Evolutionary conservation across 2,888 invertebrate genomes (phyloP).

Genomic region (Lithophane ornitopus): DNA sequence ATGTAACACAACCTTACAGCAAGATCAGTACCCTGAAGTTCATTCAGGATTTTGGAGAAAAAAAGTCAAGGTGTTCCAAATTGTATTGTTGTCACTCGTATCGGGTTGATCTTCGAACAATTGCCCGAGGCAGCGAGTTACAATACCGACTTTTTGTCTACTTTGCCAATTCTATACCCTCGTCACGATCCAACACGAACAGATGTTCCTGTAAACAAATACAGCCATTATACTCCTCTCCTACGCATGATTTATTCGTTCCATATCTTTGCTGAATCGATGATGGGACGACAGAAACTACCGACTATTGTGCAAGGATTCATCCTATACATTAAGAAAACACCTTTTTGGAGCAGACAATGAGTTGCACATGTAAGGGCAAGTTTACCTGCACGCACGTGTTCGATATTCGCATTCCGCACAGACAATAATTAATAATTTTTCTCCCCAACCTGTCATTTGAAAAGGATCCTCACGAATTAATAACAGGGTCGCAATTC

Average conservation of each 20-base stretch:
- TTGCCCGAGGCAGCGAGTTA: slow-evolving; percentile 78
- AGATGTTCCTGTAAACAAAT: slow-evolving; percentile 89
- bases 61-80: slow-evolving; percentile 86
- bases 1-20: slow-evolving; percentile 52
- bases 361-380: slow-evolving; percentile 85
- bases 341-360: slow-evolving; percentile 84
- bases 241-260: slow-evolving; percentile 88
- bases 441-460: slow-evolving; percentile 68
- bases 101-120: slow-evolving; percentile 89
- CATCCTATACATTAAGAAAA: slow-evolving; percentile 83
- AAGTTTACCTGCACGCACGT: slow-evolving; percentile 89
- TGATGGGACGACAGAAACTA: slow-evolving; percentile 81
- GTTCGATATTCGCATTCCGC: slow-evolving; percentile 85
- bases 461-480: slow-evolving; percentile 73
- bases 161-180: slow-evolving; percentile 82
- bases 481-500: slow-evolving; percentile 74
- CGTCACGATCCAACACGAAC: slow-evolving; percentile 75
- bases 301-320: slow-evolving; percentile 87
- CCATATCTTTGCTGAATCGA: slow-evolving; percentile 80
- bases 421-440: slow-evolving; percentile 76
- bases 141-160: slow-evolving; percentile 82
- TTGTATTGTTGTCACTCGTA: slow-evolving; percentile 81
- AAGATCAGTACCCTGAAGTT: slow-evolving; percentile 69
- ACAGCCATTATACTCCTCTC: slow-evolving; percentile 81
- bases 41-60: slow-evolving; percentile 74